Conservation (phyloP, 2,888 invertebrate genomes). For the Nephrotoma flavescens region DNA sequence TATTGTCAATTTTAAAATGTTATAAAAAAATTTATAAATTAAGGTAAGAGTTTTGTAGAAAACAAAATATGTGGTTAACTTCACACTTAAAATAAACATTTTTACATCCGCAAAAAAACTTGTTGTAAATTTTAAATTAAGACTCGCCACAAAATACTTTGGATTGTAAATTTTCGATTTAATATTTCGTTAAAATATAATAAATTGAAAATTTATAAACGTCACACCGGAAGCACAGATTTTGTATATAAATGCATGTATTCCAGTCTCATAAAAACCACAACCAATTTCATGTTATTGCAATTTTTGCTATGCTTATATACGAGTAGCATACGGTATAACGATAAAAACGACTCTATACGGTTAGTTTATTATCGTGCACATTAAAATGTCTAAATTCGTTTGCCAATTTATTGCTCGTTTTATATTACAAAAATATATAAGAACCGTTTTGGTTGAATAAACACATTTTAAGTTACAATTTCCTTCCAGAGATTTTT, state of each 20-base stretch:
- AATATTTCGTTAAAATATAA: background rate
- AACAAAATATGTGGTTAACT: too few species aligned
- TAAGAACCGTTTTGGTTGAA: background rate
- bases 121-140: too few species aligned
- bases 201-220: background rate
- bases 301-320: background rate
- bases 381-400: background rate
- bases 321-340: background rate
- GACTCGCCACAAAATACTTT: too few species aligned
- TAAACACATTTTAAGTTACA: background rate
- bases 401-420: background rate
- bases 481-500: background rate
- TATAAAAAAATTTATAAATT: too few species aligned
- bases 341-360: background rate
- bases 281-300: background rate
- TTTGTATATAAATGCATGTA: background rate
- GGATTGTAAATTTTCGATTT: too few species aligned
- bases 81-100: too few species aligned
- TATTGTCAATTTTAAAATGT: too few species aligned
- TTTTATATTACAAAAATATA: background rate
- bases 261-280: background rate
- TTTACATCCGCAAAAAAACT: too few species aligned
- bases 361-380: background rate
- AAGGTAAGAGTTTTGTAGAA: too few species aligned
- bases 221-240: background rate